These are phyloP conservation scores for Pseudococcus jackbeardsleyi DNA, from an alignment of 2,888 invertebrate genomes.

Conservation along the genomic window DNA sequence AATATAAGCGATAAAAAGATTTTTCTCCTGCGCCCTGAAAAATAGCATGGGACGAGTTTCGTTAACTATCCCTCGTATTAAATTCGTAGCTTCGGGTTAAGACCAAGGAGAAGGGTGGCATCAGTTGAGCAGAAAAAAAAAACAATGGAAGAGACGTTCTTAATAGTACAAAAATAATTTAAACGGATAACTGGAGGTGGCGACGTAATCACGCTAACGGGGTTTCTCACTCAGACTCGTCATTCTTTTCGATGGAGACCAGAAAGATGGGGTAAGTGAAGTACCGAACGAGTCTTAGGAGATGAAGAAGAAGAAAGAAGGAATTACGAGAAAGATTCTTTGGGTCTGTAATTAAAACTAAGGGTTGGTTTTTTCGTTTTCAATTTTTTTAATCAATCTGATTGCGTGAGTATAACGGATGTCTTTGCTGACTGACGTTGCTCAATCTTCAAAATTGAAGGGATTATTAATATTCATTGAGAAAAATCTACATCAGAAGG, in stretches of 20 bases:
- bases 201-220: conserved; percentile 17
- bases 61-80: conserved; percentile 21
- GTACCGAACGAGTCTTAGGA: not conserved
- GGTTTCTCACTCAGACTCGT: not conserved
- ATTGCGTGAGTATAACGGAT: not conserved
- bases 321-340: not conserved
- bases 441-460: too few species aligned
- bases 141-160: not conserved
- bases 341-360: conserved; percentile 35
- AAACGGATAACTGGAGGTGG: conserved; percentile 12
- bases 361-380: conserved; percentile 37
- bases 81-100: not conserved
- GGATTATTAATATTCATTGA: too few species aligned
- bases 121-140: not conserved
- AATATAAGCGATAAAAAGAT: conserved; percentile 22
- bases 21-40: not conserved
- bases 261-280: not conserved
- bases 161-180: conserved; percentile 23
- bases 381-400: conserved; percentile 23
- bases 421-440: too few species aligned
- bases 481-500: too few species aligned
- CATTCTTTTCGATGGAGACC: not conserved
- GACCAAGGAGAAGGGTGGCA: not conserved
- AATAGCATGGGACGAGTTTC: not conserved
- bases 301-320: not conserved